A percentile compares a stretch with the other conserved stretches of the same genome.
Conservation (phyloP, 2,797 vertebrate genomes). For the Holocentrus rufus region DNA sequence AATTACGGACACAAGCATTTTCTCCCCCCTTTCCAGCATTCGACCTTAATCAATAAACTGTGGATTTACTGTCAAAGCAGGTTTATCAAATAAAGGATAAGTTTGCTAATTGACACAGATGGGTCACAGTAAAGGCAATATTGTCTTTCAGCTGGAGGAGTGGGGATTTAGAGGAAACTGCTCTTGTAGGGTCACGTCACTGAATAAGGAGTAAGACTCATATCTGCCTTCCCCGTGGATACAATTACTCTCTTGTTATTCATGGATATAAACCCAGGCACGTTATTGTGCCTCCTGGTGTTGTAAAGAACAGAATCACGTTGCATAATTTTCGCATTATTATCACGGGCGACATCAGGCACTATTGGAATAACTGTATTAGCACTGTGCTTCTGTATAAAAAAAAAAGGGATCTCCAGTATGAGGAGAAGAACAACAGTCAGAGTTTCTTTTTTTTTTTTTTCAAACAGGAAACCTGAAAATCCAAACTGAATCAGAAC, state of each 20-base stretch:
- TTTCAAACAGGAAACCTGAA: background rate
- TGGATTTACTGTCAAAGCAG: background rate
- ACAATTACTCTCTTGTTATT: conserved; percentile 65
- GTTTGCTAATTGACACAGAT: conserved; percentile 11
- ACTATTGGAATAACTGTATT: conserved; percentile 53
- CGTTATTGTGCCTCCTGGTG: conserved; percentile 70
- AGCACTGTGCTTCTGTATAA: conserved; percentile 15
- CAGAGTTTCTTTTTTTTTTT: no score
- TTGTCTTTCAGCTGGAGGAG: conserved; percentile 25
- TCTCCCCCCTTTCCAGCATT: background rate
- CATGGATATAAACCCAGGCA: conserved; percentile 51
- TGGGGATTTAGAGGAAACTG: conserved; percentile 25
- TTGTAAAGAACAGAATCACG: conserved; percentile 51
- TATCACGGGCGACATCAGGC: conserved; percentile 53
- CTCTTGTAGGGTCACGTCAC: conserved; percentile 9
- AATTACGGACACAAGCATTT: background rate
- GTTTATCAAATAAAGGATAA: background rate
- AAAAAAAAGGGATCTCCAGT: conserved; percentile 22
- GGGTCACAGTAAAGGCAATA: conserved; percentile 36
- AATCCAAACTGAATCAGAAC: conserved; percentile 34
- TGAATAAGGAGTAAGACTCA: conserved; percentile 61
- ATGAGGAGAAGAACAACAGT: background rate
- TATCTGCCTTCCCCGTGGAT: conserved; percentile 61
- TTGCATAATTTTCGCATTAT: conserved; percentile 62
- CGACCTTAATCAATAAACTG: background rate